A percentile compares a stretch with the other conserved stretches of the same genome.
These are phyloP conservation scores for Caenorhabditis japonica DNA, from an alignment of 2,888 invertebrate species.

Conservation along the genomic window DNA sequence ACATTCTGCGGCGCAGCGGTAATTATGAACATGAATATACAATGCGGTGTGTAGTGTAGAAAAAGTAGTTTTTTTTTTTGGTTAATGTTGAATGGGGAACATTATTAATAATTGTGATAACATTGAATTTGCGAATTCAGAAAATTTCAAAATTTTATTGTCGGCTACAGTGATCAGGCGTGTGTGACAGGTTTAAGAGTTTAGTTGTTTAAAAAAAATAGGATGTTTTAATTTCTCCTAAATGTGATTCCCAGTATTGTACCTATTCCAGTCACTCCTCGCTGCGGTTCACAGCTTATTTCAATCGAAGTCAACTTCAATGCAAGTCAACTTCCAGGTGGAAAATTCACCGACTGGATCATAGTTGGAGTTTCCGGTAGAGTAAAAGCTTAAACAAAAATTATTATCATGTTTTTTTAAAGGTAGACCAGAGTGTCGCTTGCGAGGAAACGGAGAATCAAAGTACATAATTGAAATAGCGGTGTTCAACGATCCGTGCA, in stretches of 20 bases:
- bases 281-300: slow-evolving; percentile 71
- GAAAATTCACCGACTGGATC: slow-evolving; percentile 74
- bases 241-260: too few species aligned
- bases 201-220: too few species aligned
- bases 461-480: slow-evolving; percentile 76
- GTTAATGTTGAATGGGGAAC: too few species aligned
- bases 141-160: too few species aligned
- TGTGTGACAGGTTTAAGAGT: too few species aligned
- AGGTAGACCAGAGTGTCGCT: slow-evolving; percentile 71
- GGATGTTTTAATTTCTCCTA: too few species aligned
- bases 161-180: too few species aligned
- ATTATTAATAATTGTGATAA: too few species aligned
- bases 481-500: slow-evolving; percentile 75
- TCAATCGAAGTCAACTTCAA: slow-evolving; percentile 73
- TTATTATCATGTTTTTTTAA: slow-evolving; percentile 2
- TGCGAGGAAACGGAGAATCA: slow-evolving; percentile 75
- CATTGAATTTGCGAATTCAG: too few species aligned
- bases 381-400: slow-evolving; percentile 2
- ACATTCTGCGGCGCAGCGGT: slow-evolving; percentile 14
- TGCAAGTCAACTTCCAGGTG: slow-evolving; percentile 60
- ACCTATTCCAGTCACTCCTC: slow-evolving; percentile 71
- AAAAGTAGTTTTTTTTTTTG: too few species aligned
- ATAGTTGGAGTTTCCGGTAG: slow-evolving; percentile 75
- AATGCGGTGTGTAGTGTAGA: too few species aligned
- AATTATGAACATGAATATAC: slow-evolving; percentile 27